phyloP scores from a whole-genome alignment of 30 jellyfish, hydroid and myxozoan species.

The Catostylus mosaicus region DNA sequence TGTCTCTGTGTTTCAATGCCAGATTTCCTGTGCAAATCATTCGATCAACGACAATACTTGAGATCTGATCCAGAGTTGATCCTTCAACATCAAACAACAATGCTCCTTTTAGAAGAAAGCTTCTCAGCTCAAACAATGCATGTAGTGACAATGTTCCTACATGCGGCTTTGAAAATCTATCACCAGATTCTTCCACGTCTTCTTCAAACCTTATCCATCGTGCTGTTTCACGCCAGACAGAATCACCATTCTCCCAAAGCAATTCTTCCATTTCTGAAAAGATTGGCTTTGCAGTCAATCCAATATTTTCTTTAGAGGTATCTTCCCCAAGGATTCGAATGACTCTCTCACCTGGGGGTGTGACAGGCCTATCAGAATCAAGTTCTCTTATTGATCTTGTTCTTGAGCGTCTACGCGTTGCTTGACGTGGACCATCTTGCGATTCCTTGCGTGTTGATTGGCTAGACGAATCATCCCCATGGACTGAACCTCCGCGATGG shows the following conservation, averaged over 20 bases:
- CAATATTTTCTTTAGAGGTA: slow-evolving; percentile 22
- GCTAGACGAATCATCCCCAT: neutral
- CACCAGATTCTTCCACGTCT: slow-evolving; percentile 69
- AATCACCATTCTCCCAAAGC: slow-evolving; percentile 59
- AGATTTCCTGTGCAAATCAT: slow-evolving; percentile 65
- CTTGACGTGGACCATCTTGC: neutral
- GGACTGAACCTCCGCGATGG: neutral
- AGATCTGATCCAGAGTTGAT: slow-evolving; percentile 56
- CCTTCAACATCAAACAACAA: slow-evolving; percentile 61
- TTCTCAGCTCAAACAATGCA: slow-evolving; percentile 63
- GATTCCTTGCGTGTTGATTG: slow-evolving; percentile 1
- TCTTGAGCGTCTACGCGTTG: slow-evolving; percentile 57
- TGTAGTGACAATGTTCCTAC: slow-evolving; percentile 69
- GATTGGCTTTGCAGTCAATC: slow-evolving; percentile 53
- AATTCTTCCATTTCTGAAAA: slow-evolving; percentile 76
- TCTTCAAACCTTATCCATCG: slow-evolving; percentile 73
- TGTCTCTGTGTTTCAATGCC: slow-evolving; percentile 61
- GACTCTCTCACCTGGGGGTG: slow-evolving; percentile 72
- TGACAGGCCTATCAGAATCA: slow-evolving; percentile 70
- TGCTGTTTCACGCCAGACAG: slow-evolving; percentile 73
- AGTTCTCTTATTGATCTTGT: slow-evolving; percentile 48
- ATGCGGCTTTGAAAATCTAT: slow-evolving; percentile 63
- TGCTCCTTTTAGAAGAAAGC: slow-evolving; percentile 64
- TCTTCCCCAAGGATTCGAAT: slow-evolving; percentile 55
- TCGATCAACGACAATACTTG: slow-evolving; percentile 58